Percentiles rank a stretch among this genome's conserved stretches.
These are phyloP conservation scores for Cheirogaleus medius DNA, from an alignment of 2,113 vertebrate species.

Conservation along the genomic window DNA sequence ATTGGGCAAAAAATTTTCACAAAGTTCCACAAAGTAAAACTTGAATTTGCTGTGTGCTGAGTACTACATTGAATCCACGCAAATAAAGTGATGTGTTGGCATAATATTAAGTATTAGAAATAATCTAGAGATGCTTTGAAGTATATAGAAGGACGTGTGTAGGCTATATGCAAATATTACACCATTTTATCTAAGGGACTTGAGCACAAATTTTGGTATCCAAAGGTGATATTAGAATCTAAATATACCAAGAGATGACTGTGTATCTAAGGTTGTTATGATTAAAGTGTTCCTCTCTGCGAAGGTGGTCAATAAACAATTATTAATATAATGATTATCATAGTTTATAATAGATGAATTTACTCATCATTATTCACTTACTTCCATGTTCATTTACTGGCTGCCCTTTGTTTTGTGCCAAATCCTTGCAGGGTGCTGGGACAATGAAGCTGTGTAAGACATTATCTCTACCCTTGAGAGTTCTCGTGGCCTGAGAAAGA, in stretches of 20 bases:
- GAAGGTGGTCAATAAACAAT: not conserved
- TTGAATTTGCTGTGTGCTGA: not conserved
- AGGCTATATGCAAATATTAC: not conserved
- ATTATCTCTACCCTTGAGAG: not conserved
- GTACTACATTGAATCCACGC: not conserved
- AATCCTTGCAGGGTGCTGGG: not conserved
- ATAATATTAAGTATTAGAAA: not conserved
- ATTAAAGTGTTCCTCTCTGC: not conserved
- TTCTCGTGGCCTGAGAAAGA: not conserved
- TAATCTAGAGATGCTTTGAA: not conserved
- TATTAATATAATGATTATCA: not conserved
- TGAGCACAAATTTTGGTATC: not conserved
- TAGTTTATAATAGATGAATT: not conserved
- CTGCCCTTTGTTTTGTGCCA: not conserved
- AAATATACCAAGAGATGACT: not conserved
- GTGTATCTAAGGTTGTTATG: not conserved
- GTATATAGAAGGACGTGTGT: not conserved
- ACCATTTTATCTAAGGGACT: not conserved
- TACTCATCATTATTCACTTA: not conserved
- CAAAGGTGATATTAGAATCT: not conserved
- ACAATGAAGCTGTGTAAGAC: not conserved
- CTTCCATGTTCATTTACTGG: not conserved
- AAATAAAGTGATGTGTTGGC: not conserved
- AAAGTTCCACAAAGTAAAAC: not conserved
- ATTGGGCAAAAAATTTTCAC: not conserved